Base-by-base conservation (phyloP, 2,113 vertebrate genomes). In the Chrysemys picta region DNA sequence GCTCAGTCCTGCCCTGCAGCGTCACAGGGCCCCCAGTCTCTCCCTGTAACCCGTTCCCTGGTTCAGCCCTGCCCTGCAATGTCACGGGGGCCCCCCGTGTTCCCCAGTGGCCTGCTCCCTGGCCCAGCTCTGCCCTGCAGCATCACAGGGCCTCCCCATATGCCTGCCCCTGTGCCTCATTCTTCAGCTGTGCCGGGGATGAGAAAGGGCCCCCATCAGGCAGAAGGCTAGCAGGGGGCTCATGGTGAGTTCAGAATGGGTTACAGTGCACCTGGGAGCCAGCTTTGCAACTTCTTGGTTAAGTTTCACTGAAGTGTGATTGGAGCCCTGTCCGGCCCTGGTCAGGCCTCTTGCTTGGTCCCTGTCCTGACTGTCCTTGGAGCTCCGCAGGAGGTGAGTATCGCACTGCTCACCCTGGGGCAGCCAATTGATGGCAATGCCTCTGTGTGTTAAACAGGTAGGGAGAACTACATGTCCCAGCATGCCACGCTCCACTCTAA, bases 221-320 rank as follows among this genome's bases (percentile, higher is more conserved):
- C 14, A 16, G 31, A 35, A 65, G 62, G 62, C 62, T 31, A 65
- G 31, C 31, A 17, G 57, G 57, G 14, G 31, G 31, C 62, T 65
- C 14, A 1, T 7, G 14, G 31, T 35, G 62, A 14, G 57, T 62
- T 62, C 57, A 14, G 1, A 9, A 38, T 0, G 0, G 22, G 31
- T 65, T 57, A 6, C 0, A 1, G 12, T 84, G 90, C 85, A 85
- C 29, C 1, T 21, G 1, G 25, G 76, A 94, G 35, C 54, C 57
- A 91, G 57, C 52, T 80, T 13, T 56, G 65, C 79, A 22, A 49
- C 72, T 84, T 59, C 84, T 31, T 80, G 78, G 35, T 45, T 56
- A 56, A 38, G 4, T 90, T 38, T 85, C 4, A 11, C 14, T 81
- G 53, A 53, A 65, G 38, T 69, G 47, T 38, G 54, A 5, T 31